phyloP scores from a whole-genome alignment of 2,797 vertebrate species.

The Serranus cabrilla region DNA sequence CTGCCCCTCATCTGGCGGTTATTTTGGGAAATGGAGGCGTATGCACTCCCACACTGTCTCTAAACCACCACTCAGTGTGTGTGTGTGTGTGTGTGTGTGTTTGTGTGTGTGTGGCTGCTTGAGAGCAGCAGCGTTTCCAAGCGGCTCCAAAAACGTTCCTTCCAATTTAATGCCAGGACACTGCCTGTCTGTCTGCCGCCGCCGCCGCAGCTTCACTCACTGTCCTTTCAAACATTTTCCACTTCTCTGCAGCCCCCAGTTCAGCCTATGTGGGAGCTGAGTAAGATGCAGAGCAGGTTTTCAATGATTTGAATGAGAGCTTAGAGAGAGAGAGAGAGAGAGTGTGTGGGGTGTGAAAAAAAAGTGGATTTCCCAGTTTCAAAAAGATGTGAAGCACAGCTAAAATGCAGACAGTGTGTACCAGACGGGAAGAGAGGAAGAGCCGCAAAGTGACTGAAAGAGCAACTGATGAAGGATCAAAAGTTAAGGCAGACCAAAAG shows the following conservation, averaged over 20 bases:
- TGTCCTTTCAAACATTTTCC: slow-evolving; percentile 48
- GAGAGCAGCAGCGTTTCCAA: slow-evolving; percentile 47
- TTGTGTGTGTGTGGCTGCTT: slow-evolving; percentile 36
- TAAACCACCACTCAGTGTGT: slow-evolving; percentile 75
- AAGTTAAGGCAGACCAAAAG: slow-evolving; percentile 22
- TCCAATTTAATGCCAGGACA: slow-evolving; percentile 63
- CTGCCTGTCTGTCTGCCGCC: slow-evolving; percentile 43
- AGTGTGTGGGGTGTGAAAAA: neutral
- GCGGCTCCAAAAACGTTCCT: slow-evolving; percentile 62
- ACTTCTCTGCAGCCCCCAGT: slow-evolving; percentile 24
- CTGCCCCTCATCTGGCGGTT: slow-evolving; percentile 78
- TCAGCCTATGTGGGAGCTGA: slow-evolving; percentile 21
- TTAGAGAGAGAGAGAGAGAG: slow-evolving; percentile 6
- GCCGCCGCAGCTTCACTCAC: slow-evolving; percentile 35
- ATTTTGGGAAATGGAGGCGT: slow-evolving; percentile 78
- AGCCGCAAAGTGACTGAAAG: slow-evolving; percentile 9
- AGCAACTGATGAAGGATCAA: slow-evolving; percentile 47
- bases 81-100: slow-evolving; percentile 20
- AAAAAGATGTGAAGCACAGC: slow-evolving; percentile 40
- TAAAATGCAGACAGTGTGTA: slow-evolving; percentile 22
- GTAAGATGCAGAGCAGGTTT: slow-evolving; percentile 32
- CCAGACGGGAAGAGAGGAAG: slow-evolving; percentile 21
- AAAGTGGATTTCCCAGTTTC: slow-evolving; percentile 18
- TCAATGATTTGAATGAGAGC: slow-evolving; percentile 44
- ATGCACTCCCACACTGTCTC: slow-evolving; percentile 75